A percentile compares a stretch with the other conserved stretches of the same genome.
These are phyloP conservation scores for Anguilla pacifica DNA, from an alignment of 2,797 vertebrate genomes.

Conservation along the genomic window DNA sequence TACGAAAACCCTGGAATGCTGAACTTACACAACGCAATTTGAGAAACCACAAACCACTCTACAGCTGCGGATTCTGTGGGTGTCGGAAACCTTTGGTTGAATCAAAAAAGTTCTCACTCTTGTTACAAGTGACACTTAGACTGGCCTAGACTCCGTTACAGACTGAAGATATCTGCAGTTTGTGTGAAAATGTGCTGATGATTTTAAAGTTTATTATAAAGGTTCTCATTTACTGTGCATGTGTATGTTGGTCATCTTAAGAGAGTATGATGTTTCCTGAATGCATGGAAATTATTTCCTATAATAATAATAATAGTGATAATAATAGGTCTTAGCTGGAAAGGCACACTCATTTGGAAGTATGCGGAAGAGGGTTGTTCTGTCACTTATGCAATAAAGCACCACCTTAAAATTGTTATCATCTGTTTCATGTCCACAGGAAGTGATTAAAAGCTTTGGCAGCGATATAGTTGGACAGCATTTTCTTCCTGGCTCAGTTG, in stretches of 20 bases:
- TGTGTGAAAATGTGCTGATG: not conserved
- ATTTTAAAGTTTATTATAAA: not conserved
- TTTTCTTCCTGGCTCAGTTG: not conserved
- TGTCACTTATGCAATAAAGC: not conserved
- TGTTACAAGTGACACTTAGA: not conserved
- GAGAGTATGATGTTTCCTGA: not conserved
- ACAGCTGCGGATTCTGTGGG: not conserved
- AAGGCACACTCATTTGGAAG: not conserved
- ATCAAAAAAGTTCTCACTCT: not conserved
- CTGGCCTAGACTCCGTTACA: not conserved
- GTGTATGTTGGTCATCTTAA: not conserved
- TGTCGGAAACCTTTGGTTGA: not conserved
- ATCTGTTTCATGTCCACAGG: not conserved
- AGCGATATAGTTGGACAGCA: not conserved
- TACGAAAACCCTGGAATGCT: conserved; percentile 14
- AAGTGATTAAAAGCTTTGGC: not conserved
- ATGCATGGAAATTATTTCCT: not conserved
- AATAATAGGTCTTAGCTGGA: not conserved
- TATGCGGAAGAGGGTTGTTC: not conserved
- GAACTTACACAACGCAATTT: not conserved
- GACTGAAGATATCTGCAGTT: not conserved
- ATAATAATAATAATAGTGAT: not conserved
- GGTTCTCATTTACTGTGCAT: not conserved
- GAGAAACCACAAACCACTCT: not conserved
- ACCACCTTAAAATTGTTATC: not conserved